These are phyloP conservation scores for Liopterus haemorrhoidalis DNA, from an alignment of 2,888 invertebrate species.

Conservation along the genomic window DNA sequence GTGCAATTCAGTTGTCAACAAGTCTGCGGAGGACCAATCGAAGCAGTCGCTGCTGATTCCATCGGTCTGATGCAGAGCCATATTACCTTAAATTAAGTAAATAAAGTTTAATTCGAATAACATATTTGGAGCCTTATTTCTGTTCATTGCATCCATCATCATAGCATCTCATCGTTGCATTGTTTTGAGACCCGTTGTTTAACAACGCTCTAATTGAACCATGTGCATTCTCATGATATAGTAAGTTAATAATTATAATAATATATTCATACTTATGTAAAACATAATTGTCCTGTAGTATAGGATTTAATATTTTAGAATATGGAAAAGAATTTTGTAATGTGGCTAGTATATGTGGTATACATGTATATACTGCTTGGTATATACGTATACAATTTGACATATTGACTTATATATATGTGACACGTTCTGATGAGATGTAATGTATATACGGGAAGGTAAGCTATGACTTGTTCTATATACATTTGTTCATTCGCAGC, in stretches of 20 bases:
- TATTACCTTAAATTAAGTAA: not conserved
- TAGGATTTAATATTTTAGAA: slow-evolving; percentile 24
- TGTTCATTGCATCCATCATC: too few species aligned
- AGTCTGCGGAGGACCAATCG: not conserved
- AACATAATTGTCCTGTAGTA: slow-evolving; percentile 21
- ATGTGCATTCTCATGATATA: too few species aligned
- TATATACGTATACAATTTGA: too few species aligned
- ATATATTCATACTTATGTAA: slow-evolving; percentile 24
- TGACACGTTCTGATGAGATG: not conserved
- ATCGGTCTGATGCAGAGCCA: not conserved
- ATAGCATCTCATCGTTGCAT: too few species aligned
- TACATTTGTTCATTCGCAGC: not conserved
- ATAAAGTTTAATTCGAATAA: too few species aligned
- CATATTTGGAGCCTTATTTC: too few species aligned
- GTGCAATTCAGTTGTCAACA: slow-evolving; percentile 19
- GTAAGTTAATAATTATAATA: slow-evolving; percentile 14
- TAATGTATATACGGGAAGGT: not conserved
- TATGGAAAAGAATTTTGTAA: slow-evolving; percentile 24
- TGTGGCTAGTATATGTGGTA: slow-evolving; percentile 22
- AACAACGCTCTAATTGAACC: too few species aligned
- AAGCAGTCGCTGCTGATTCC: too few species aligned
- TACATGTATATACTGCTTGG: too few species aligned
- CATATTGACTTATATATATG: slow-evolving; percentile 22
- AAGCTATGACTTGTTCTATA: slow-evolving; percentile 2
- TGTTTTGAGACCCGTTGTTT: not conserved